Evolutionary conservation across 2,113 vertebrate genomes (phyloP).

Genomic region (Epinephelus moara): DNA sequence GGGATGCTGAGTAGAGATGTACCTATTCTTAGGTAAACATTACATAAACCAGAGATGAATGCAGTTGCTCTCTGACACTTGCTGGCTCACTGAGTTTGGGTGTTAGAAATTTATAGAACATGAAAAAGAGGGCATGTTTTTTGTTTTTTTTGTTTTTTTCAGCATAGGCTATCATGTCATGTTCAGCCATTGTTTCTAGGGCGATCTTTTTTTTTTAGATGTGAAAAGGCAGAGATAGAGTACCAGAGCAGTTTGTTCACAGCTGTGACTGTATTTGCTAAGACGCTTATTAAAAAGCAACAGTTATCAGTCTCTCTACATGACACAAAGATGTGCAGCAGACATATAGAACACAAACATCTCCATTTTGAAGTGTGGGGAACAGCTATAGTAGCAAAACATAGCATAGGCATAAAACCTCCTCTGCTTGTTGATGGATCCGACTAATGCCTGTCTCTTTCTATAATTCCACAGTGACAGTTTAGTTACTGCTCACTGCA

Average conservation of each 20-base stretch:
- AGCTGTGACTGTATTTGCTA: neutral
- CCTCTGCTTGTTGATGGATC: slow-evolving; percentile 63
- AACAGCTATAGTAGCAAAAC: slow-evolving; percentile 20
- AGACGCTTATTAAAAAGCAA: neutral
- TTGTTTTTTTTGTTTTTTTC: neutral
- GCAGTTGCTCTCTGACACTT: slow-evolving; percentile 48
- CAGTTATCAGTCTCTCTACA: neutral
- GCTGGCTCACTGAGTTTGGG: slow-evolving; percentile 58
- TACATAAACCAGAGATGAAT: slow-evolving; percentile 75
- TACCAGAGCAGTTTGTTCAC: neutral
- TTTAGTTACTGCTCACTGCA: slow-evolving; percentile 72
- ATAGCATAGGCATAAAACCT: slow-evolving; percentile 13
- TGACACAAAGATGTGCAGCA: slow-evolving; percentile 22
- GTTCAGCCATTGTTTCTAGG: slow-evolving; percentile 39
- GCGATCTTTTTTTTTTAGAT: slow-evolving; percentile 22
- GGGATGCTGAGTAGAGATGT: slow-evolving; percentile 67
- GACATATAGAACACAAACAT: slow-evolving; percentile 10
- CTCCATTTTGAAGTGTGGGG: slow-evolving; percentile 9
- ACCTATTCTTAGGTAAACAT: slow-evolving; percentile 74
- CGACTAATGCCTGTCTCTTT: slow-evolving; percentile 67
- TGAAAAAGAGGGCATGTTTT: slow-evolving; percentile 53
- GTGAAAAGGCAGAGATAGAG: neutral
- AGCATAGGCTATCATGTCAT: slow-evolving; percentile 11
- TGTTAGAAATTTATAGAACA: slow-evolving; percentile 67
- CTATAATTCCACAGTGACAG: slow-evolving; percentile 72